Evolutionary conservation across 2,888 invertebrate genomes (phyloP), one percentile per base, ranked within the genome.

Genomic region (Hipparchia semele): DNA sequence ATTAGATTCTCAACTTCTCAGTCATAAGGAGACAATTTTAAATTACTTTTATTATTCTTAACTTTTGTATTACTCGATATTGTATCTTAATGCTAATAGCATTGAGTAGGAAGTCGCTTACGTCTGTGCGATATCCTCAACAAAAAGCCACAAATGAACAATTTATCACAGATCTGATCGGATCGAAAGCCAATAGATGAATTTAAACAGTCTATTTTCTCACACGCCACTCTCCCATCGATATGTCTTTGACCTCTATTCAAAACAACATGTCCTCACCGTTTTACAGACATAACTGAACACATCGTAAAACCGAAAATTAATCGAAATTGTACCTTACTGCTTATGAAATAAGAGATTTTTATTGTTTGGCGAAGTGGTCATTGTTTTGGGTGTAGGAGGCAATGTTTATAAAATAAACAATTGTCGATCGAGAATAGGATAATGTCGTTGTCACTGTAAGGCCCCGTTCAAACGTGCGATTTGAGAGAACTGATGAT

Each of bases 361-460:
- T 6, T n/a, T 1, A 51, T 8, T 39, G 9, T 33, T 69, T 67
- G 33, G 59, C 51, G 3, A 6, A 56, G 6, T 64, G 65, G 51
- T 33, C 66, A 9, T 72, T 53, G 13, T 39, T 49, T 64, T 73
- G 62, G n/a, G 58, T 73, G 70, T 64, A 72, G 72, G 70, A 71
- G 83, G 82, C 77, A 81, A 83, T 89, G 90, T 90, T 90, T 87
- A 81, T 84, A 86, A 85, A 87, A 86, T 89, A 90, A 91, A 91
- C 90, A 91, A 89, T 83, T 85, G 86, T 80, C 81, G 90, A 89
- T 91, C 87, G 84, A 86, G 87, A 86, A 89, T 86, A 87, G 88
- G 88, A 90, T 87, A 89, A 84, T 91, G 90, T 91, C 90, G 87
- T 90, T 90, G 90, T 91, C 90, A 87, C 84, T 87, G 79, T 83